These are phyloP conservation scores for Pseudochirops corinnae DNA, from an alignment of 2,797 vertebrate genomes.

Conservation along the genomic window DNA sequence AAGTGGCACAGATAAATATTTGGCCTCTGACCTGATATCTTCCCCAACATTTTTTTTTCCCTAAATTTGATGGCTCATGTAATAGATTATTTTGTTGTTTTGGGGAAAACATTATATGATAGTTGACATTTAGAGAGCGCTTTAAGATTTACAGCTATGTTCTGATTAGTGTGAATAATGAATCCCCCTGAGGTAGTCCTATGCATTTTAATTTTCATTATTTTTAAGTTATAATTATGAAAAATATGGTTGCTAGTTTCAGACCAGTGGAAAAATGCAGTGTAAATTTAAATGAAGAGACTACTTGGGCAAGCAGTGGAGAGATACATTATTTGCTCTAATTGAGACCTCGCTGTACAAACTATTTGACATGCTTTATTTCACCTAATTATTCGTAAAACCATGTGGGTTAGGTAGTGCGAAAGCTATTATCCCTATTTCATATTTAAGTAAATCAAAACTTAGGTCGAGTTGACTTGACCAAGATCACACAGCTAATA, in stretches of 20 bases:
- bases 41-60: not conserved
- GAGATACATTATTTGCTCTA: not conserved
- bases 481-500: not conserved
- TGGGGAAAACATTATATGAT: not conserved
- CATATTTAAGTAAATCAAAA: not conserved
- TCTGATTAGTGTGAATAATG: not conserved
- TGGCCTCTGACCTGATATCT: not conserved
- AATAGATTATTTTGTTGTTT: not conserved
- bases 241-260: not conserved
- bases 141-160: not conserved
- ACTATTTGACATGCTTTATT: not conserved
- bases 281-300: not conserved
- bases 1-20: not conserved
- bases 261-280: not conserved
- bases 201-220: not conserved
- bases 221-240: not conserved
- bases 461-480: not conserved
- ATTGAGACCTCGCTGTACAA: not conserved
- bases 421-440: not conserved
- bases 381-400: not conserved
- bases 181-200: not conserved
- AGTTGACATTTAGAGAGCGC: not conserved
- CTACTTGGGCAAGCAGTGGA: not conserved
- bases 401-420: not conserved
- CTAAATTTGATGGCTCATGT: not conserved